phyloP scores from a whole-genome alignment of 2,113 vertebrate species.

The Urocynchramus pylzowi region DNA sequence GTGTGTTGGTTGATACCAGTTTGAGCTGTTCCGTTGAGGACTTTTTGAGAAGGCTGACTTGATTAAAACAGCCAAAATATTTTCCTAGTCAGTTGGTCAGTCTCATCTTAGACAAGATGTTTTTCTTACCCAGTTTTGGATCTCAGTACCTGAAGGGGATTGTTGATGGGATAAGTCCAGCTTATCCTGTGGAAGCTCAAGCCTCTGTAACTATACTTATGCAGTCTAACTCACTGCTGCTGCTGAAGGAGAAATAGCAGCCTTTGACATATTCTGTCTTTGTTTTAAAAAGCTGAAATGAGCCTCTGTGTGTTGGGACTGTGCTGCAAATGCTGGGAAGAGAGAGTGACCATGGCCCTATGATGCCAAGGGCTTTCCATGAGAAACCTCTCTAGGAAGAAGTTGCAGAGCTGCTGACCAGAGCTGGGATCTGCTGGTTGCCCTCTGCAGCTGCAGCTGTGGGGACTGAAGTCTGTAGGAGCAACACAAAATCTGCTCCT shows the following conservation, averaged over 20 bases:
- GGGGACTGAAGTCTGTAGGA: not conserved
- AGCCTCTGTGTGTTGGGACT: not conserved
- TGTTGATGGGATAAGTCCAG: not conserved
- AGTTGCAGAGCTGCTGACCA: not conserved
- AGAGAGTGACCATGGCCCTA: not conserved
- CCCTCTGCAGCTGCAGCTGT: not conserved
- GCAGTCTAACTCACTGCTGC: not conserved
- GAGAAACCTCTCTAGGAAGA: not conserved
- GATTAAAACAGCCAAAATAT: not conserved
- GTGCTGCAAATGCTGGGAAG: not conserved
- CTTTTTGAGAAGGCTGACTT: not conserved
- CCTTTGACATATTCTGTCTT: not conserved
- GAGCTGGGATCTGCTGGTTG: not conserved
- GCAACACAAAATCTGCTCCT: not conserved
- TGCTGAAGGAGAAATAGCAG: not conserved
- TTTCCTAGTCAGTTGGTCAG: not conserved
- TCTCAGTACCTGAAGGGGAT: not conserved
- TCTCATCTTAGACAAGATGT: not conserved
- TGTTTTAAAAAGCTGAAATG: not conserved
- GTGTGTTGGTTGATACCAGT: not conserved
- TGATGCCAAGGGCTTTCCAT: not conserved
- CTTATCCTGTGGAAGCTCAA: not conserved
- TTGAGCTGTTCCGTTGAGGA: not conserved
- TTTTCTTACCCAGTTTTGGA: not conserved
- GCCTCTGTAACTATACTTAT: rapidly evolving